Percentiles rank a stretch among this genome's conserved stretches.
These are phyloP conservation scores for Lepidurus couesii DNA, from an alignment of 1,140 invertebrate genomes.

Conservation along the genomic window DNA sequence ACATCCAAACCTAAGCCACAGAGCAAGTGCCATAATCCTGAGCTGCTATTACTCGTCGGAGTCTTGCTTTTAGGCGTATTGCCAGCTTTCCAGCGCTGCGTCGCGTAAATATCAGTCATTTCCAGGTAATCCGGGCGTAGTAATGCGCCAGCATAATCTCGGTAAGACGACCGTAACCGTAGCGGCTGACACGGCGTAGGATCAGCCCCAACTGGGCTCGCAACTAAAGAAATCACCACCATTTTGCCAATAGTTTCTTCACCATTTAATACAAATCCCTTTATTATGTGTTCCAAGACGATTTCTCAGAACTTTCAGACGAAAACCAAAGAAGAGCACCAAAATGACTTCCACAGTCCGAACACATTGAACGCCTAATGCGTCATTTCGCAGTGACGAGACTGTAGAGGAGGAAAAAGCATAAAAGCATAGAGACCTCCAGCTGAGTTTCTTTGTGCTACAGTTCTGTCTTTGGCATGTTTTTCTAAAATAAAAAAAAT, in stretches of 20 bases:
- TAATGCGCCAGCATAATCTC: background rate
- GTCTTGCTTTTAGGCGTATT: background rate
- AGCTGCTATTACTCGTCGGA: background rate
- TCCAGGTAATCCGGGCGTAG: background rate
- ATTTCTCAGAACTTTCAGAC: background rate
- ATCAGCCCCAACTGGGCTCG: background rate
- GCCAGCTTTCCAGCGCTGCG: conserved; percentile 10
- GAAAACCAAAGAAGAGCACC: background rate
- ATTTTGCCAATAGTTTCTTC: background rate
- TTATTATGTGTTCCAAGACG: background rate
- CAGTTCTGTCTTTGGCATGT: background rate
- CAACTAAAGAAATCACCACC: background rate
- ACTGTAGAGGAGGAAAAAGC: no score
- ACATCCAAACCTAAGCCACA: background rate
- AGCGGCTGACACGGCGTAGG: background rate
- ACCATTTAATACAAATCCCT: background rate
- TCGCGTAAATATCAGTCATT: conserved; percentile 3
- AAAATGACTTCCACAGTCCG: background rate
- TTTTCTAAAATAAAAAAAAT: background rate
- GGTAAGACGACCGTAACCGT: background rate
- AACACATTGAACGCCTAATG: background rate
- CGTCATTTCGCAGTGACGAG: no score
- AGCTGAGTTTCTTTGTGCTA: conserved; percentile 15
- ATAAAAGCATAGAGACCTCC: background rate
- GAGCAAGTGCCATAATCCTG: background rate